These are phyloP conservation scores for Sylvia borin DNA, from an alignment of 2,797 vertebrate genomes.

Conservation along the genomic window DNA sequence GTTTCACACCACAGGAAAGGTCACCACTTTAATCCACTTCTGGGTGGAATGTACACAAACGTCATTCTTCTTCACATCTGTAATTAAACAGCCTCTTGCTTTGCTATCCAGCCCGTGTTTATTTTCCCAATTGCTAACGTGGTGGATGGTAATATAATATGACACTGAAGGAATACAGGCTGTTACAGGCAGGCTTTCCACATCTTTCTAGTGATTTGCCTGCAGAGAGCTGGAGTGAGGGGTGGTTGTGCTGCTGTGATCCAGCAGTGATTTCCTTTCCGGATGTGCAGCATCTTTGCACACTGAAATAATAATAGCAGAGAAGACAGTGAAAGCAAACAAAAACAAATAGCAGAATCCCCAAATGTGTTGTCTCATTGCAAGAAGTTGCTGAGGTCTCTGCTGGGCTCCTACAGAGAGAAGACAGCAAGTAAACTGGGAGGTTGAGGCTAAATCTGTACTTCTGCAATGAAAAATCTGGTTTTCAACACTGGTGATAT, in stretches of 20 bases:
- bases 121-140: constrained; percentile 72
- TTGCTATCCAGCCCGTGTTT: constrained; percentile 70
- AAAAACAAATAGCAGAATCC: neutral
- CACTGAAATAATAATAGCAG: neutral
- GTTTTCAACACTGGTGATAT: neutral
- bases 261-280: neutral
- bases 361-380: neutral
- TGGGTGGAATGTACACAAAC: constrained; percentile 76
- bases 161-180: constrained; percentile 67
- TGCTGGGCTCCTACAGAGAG: neutral
- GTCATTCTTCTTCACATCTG: constrained; percentile 67
- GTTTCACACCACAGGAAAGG: constrained; percentile 74
- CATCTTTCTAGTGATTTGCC: neutral
- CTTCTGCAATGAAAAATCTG: neutral
- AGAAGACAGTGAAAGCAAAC: neutral
- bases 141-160: constrained; percentile 62
- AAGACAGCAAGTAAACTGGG: neutral
- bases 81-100: constrained; percentile 76
- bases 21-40: constrained; percentile 72
- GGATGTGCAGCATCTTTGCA: neutral
- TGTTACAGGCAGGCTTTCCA: neutral
- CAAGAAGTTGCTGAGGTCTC: neutral
- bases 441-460: neutral
- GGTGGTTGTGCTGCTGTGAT: neutral
- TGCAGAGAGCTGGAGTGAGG: neutral